Evolutionary conservation across 2,888 invertebrate species (phyloP).

Genomic region (Chymomyza amoena): DNA sequence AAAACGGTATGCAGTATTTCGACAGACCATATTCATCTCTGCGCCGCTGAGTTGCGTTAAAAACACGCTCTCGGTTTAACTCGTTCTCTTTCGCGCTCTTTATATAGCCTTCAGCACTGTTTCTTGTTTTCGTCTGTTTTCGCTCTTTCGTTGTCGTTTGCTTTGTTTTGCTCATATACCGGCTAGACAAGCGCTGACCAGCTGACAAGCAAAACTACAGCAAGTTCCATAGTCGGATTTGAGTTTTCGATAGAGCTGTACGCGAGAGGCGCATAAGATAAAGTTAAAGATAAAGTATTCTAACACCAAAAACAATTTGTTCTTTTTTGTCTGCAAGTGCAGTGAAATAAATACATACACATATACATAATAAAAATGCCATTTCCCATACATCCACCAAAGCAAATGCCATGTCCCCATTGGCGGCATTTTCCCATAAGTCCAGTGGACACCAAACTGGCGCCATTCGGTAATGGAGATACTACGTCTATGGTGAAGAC

Average conservation of each 20-base stretch:
- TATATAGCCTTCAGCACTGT: too few species aligned
- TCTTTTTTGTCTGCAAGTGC: constrained; percentile 10
- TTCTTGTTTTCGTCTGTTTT: constrained; percentile 10
- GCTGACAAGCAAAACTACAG: constrained; percentile 24
- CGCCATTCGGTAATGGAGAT: constrained; percentile 42
- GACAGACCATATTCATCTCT: too few species aligned
- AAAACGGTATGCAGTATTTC: too few species aligned
- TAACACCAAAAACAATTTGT: neutral
- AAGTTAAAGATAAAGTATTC: neutral
- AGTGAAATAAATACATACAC: too few species aligned
- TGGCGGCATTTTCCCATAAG: constrained; percentile 77
- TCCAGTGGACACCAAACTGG: constrained; percentile 61
- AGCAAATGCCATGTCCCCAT: constrained; percentile 77
- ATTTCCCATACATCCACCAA: constrained; percentile 75
- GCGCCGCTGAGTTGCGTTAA: too few species aligned
- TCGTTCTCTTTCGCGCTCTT: too few species aligned
- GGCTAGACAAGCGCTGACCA: neutral
- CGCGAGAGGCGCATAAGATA: neutral
- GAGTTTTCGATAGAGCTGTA: constrained; percentile 32
- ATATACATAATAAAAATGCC: constrained; percentile 52
- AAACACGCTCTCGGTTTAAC: too few species aligned
- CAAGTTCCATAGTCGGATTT: constrained; percentile 54
- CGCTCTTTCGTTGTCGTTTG: constrained; percentile 42
- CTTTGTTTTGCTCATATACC: constrained; percentile 34
- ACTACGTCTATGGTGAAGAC: constrained; percentile 20